phyloP scores from a whole-genome alignment of 2,888 invertebrate genomes.

The Miltochrista miniata region DNA sequence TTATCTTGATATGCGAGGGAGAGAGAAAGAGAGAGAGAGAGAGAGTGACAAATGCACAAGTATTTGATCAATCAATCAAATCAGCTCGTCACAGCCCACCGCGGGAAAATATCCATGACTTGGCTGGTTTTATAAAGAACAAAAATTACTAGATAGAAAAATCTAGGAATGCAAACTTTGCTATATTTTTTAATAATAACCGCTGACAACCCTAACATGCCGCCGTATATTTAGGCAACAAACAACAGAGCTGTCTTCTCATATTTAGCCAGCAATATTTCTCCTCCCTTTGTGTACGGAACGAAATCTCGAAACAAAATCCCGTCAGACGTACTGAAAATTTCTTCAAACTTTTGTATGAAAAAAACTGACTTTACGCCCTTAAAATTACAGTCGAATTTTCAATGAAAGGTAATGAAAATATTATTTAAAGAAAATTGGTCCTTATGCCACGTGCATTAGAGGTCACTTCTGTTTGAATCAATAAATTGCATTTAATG shows the following conservation, averaged over 20 bases:
- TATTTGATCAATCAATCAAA: too few species aligned
- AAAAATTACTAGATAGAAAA: conserved; percentile 1
- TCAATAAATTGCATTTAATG: conserved; percentile 10
- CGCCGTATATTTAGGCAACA: conserved; percentile 48
- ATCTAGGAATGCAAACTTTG: background rate
- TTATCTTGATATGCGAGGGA: too few species aligned
- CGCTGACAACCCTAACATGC: conserved; percentile 33
- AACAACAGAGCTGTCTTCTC: conserved; percentile 53
- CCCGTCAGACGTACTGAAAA: conserved; percentile 40
- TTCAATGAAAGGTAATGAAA: background rate
- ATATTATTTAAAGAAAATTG: conserved; percentile 2
- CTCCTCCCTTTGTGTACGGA: conserved; percentile 49
- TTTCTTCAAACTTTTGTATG: conserved; percentile 27
- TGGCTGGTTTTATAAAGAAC: too few species aligned
- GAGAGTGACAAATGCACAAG: too few species aligned
- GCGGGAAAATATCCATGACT: too few species aligned
- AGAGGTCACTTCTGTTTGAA: conserved; percentile 4
- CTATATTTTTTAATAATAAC: conserved; percentile 3
- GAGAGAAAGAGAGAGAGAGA: too few species aligned
- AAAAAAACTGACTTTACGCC: conserved; percentile 25
- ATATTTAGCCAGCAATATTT: conserved; percentile 60
- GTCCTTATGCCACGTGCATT: background rate
- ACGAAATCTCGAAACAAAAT: conserved; percentile 53
- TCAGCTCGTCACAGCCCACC: too few species aligned
- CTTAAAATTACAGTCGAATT: conserved; percentile 6